Percentiles rank a stretch among this genome's conserved stretches.
These are phyloP conservation scores for Eidolon dupreanum DNA, from an alignment of 2,797 vertebrate species.

Conservation along the genomic window DNA sequence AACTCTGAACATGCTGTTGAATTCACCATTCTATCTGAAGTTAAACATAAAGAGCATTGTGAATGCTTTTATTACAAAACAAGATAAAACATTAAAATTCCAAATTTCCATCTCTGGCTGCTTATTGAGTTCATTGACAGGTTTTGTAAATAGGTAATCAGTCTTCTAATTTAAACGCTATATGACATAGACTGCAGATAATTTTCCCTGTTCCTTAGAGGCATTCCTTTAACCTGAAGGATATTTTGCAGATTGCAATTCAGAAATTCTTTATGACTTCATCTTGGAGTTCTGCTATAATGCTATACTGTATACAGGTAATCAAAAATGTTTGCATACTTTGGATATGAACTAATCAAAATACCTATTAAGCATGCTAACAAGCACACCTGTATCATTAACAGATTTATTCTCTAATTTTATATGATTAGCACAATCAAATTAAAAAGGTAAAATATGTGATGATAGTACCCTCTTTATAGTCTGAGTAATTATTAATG, in stretches of 20 bases:
- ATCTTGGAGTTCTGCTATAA: constrained; percentile 67
- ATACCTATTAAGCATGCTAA: constrained; percentile 76
- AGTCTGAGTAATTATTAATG: constrained; percentile 54
- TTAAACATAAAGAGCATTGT: neutral
- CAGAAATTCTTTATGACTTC: constrained; percentile 68
- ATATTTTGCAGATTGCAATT: constrained; percentile 71
- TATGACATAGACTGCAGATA: neutral
- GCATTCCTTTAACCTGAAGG: constrained; percentile 18
- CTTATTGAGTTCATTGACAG: neutral
- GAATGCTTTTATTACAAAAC: neutral
- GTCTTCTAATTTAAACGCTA: constrained; percentile 46
- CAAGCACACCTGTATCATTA: constrained; percentile 81
- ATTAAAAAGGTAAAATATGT: constrained; percentile 78
- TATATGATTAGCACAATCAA: constrained; percentile 77
- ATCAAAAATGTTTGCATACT: constrained; percentile 82
- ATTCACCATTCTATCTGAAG: neutral
- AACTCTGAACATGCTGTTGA: constrained; percentile 11
- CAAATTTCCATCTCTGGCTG: neutral
- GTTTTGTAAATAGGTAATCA: neutral
- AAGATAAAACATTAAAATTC: neutral
- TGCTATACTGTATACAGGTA: constrained; percentile 71
- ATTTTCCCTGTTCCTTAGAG: neutral
- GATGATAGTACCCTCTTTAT: constrained; percentile 43
- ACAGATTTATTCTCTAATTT: constrained; percentile 76
- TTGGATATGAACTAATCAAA: constrained; percentile 79